Evolutionary conservation across 1,140 invertebrate genomes (phyloP).

Genomic region (Platyscapa corneri): DNA sequence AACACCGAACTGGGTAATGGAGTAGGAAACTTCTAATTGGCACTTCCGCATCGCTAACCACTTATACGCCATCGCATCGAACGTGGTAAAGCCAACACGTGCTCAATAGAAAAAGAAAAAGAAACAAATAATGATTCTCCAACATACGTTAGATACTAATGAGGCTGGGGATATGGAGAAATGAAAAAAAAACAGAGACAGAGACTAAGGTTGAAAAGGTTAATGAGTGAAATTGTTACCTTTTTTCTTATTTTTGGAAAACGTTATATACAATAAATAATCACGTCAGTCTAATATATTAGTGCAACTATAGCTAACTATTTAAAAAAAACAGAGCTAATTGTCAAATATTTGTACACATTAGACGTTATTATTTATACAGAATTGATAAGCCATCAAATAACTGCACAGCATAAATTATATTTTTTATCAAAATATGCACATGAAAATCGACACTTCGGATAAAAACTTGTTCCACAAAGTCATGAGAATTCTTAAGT

Average conservation of each 20-base stretch:
- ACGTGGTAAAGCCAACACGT: not conserved
- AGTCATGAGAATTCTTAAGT: not conserved
- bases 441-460: slow-evolving; percentile 24
- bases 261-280: slow-evolving; percentile 35
- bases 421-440: no score
- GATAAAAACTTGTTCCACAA: not conserved
- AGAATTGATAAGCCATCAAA: no score
- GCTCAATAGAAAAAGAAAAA: not conserved
- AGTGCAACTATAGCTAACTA: no score
- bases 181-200: not conserved
- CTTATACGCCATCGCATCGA: not conserved
- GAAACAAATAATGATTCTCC: slow-evolving; percentile 47
- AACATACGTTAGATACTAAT: slow-evolving; percentile 47
- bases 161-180: slow-evolving; percentile 23
- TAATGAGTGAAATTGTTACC: not conserved
- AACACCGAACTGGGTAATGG: slow-evolving; percentile 39
- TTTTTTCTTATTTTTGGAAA: not conserved
- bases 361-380: no score
- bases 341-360: no score
- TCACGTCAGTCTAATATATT: no score
- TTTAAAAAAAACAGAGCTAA: no score
- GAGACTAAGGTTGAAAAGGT: not conserved
- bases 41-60: slow-evolving; percentile 41
- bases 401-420: no score
- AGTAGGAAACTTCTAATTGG: slow-evolving; percentile 46